phyloP scores from a whole-genome alignment of 2,888 invertebrate genomes.

The Lepidonotus clava region DNA sequence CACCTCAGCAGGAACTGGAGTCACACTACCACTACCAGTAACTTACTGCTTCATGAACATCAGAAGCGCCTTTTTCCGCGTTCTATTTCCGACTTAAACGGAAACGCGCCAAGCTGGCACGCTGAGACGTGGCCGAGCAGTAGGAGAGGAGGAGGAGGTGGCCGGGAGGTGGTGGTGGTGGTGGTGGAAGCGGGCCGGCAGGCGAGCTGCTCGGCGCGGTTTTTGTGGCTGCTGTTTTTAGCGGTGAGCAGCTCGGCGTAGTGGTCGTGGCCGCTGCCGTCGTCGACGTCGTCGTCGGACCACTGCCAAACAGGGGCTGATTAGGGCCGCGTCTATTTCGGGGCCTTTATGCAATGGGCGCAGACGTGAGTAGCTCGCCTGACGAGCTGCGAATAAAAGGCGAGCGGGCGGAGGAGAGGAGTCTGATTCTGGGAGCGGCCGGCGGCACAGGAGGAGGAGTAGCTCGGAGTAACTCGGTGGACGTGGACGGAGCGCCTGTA shows the following conservation, averaged over 20 bases:
- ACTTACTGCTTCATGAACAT: no score
- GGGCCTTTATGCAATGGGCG: slow-evolving; percentile 17
- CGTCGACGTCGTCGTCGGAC: background rate
- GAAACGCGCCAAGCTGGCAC: background rate
- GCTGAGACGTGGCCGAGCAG: background rate
- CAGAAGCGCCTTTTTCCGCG: no score
- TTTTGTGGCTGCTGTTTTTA: slow-evolving; percentile 5
- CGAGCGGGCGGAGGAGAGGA: no score
- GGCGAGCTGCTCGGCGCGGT: no score
- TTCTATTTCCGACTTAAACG: background rate
- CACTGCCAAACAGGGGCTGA: slow-evolving; percentile 12
- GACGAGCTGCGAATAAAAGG: no score
- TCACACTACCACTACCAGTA: no score
- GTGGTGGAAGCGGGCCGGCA: background rate
- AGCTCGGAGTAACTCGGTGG: no score
- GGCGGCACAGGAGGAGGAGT: no score
- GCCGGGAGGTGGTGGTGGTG: background rate
- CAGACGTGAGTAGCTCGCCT: no score
- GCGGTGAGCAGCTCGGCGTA: background rate
- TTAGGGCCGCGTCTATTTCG: slow-evolving; percentile 19
- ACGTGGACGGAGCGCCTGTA: no score
- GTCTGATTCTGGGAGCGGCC: no score
- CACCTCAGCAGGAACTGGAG: no score
- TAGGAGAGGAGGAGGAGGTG: background rate
- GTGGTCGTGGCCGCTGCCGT: background rate